Evolutionary conservation across 2,888 invertebrate genomes (phyloP).

Genomic region (Drosophila leonis): DNA sequence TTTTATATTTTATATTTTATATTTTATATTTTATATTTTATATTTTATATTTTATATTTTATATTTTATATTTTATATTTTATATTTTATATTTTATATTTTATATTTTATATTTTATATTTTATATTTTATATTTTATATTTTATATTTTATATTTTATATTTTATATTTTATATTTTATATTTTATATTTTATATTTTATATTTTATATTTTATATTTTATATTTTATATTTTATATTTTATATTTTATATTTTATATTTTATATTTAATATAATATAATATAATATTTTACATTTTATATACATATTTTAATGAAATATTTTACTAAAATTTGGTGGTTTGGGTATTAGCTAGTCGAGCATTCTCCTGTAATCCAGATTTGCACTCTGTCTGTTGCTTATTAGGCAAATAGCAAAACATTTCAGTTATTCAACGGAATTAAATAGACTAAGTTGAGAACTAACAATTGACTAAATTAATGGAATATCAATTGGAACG

Average conservation of each 20-base stretch:
- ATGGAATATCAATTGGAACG: conserved; percentile 2
- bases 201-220: neutral
- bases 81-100: neutral
- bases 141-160: neutral
- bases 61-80: neutral
- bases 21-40: neutral
- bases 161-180: neutral
- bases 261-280: neutral
- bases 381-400: neutral
- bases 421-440: conserved; percentile 9
- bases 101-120: neutral
- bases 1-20: neutral
- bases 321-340: neutral
- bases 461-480: conserved; percentile 3
- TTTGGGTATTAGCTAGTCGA: neutral
- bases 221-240: neutral
- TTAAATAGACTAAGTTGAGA: neutral
- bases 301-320: neutral
- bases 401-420: neutral
- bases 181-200: neutral
- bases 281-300: neutral
- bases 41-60: neutral
- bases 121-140: neutral
- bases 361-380: neutral
- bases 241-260: neutral